Conservation (phyloP, 2,888 invertebrate species). For the Leptothorax acervorum region DNA sequence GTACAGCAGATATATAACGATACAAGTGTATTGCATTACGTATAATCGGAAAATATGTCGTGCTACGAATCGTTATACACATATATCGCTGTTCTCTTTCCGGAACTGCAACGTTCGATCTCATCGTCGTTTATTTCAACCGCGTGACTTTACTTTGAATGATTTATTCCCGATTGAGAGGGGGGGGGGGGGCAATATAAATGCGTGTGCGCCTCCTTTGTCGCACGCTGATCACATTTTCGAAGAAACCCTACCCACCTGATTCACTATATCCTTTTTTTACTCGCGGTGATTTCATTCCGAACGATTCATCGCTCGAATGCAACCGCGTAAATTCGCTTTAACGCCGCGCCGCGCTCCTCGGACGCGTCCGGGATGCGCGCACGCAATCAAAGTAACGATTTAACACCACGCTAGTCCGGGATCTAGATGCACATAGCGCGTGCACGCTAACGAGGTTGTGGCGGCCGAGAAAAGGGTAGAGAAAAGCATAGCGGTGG, state of each 20-base stretch:
- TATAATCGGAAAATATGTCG: neutral
- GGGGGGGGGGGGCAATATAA: neutral
- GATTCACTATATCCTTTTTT: slow-evolving; percentile 14
- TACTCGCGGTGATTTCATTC: slow-evolving; percentile 25
- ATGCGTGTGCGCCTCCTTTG: neutral
- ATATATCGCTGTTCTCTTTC: neutral
- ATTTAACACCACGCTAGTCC: slow-evolving; percentile 54
- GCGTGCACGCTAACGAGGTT: slow-evolving; percentile 56
- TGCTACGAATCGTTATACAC: neutral
- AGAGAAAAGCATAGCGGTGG: slow-evolving; percentile 39
- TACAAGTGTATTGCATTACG: neutral
- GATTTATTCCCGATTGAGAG: neutral
- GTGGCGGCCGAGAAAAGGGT: slow-evolving; percentile 31
- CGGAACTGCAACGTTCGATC: neutral
- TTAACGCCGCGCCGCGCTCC: slow-evolving; percentile 46
- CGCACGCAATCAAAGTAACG: slow-evolving; percentile 62
- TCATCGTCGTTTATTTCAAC: neutral
- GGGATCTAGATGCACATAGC: slow-evolving; percentile 52
- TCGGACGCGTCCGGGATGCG: slow-evolving; percentile 28
- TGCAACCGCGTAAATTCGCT: slow-evolving; percentile 42
- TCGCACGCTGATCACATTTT: neutral
- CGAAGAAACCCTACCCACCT: slow-evolving; percentile 17
- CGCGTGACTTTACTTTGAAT: neutral
- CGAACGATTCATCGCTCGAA: slow-evolving; percentile 25
- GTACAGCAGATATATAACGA: neutral